Base-by-base conservation (phyloP, 1,140 invertebrate species). In the Atta cephalotes region DNA sequence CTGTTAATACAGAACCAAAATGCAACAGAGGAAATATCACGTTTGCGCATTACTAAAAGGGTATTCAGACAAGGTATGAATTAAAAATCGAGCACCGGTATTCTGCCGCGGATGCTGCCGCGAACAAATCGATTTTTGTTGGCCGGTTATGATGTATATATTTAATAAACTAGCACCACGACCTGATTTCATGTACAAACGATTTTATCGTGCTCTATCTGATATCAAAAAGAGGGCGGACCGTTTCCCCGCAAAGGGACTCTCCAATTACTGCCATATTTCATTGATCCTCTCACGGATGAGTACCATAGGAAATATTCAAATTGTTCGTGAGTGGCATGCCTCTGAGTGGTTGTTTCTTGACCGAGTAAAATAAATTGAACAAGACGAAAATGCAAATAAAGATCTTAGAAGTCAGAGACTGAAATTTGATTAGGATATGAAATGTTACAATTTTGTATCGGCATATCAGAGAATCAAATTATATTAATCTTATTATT, bases 191-290 rank as follows among this genome's bases (percentile, higher is more conserved):
- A 14, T 49, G 16, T 76, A 76, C 80, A 84, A 84, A 82, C 62
- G 56, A 51, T 84, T 82, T 74, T 74, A 74, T 51, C 25, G 56
- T 62, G n/a, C 65, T 70, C 28, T 62, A 62, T 74, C 39, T 62
- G 80, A 62, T 62, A 76, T 49, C 56, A 16, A 35, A 21, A 74
- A 76, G 45, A 28, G 12, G 63, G 1, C 25, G 53, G 58, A 31
- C n/a, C 12, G n/a, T 31, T 71, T 62, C 51, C 39, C 39, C 77
- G 72, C 70, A 84, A 76, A 76, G 70, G 28, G 70, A 84, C 70
- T 76, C 80, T 84, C 71, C 80, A 84, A 84, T 84, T 84, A 84
- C 80, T 84, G 56, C 39, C 80, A 84, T 45, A 74, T 76, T 84
- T 84, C 39, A 84, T 62, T 84, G 80, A 84, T 84, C 80, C 68